Percentiles rank a stretch among this genome's conserved stretches.
Conservation (phyloP, 2,113 vertebrate genomes). For the Pseudopodoces humilis region DNA sequence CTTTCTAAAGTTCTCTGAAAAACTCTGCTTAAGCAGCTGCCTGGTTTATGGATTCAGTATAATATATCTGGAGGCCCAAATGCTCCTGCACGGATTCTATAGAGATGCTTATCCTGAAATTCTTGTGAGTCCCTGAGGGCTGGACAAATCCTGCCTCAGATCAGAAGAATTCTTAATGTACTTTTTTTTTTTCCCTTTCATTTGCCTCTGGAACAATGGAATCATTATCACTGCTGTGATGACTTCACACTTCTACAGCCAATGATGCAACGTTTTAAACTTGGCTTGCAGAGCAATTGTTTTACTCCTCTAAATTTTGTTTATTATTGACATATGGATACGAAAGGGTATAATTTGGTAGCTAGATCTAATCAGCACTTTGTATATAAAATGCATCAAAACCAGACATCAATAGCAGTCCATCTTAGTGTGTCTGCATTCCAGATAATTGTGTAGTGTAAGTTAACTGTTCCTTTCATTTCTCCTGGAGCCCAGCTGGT, state of each 20-base stretch:
- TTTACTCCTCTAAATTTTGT: conserved; percentile 31
- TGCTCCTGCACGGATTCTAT: background rate
- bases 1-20: background rate
- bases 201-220: background rate
- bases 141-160: background rate
- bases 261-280: background rate
- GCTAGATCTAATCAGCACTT: conserved; percentile 60
- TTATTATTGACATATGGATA: conserved; percentile 52
- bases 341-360: conserved; percentile 48
- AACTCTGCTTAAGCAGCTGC: background rate
- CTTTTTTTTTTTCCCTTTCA: background rate
- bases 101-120: background rate
- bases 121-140: background rate
- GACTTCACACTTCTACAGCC: background rate
- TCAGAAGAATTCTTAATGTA: background rate
- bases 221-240: background rate
- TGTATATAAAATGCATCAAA: conserved; percentile 34
- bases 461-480: conserved; percentile 30
- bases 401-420: conserved; percentile 22
- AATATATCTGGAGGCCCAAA: background rate
- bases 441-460: background rate
- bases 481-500: conserved; percentile 54
- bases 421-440: conserved; percentile 1
- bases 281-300: conserved; percentile 25
- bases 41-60: background rate